These are phyloP conservation scores for Eudasyphora cyanicolor DNA, from an alignment of 2,888 invertebrate genomes.

Conservation along the genomic window DNA sequence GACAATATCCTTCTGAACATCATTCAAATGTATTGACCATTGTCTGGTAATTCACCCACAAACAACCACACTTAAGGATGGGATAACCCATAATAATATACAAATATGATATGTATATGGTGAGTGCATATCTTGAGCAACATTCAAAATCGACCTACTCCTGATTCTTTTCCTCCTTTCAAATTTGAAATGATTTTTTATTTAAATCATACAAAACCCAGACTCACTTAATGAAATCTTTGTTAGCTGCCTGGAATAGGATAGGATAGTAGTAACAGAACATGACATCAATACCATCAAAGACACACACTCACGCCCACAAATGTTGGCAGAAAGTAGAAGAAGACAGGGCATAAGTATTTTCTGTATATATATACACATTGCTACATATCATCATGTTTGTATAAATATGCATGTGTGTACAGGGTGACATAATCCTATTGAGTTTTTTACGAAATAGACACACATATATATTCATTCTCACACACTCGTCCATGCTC, in stretches of 20 bases:
- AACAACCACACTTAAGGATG: background rate
- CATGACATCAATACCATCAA: no score
- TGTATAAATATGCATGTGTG: background rate
- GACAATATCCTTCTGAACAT: no score
- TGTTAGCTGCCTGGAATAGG: slow-evolving; percentile 28
- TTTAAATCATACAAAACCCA: background rate
- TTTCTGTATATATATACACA: background rate
- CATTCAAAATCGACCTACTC: background rate
- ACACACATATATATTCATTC: background rate
- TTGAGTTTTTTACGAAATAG: slow-evolving; percentile 49
- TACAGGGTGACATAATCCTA: slow-evolving; percentile 58
- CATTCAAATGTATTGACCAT: no score
- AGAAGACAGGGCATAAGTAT: no score
- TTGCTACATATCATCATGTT: no score
- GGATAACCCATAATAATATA: background rate
- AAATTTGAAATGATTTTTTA: background rate
- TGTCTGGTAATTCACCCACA: no score
- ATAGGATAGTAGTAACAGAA: slow-evolving; percentile 32
- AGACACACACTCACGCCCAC: no score
- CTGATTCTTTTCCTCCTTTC: background rate
- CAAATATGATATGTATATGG: no score
- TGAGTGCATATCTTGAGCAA: background rate
- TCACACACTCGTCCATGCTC: slow-evolving; percentile 21
- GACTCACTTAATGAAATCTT: slow-evolving; percentile 52
- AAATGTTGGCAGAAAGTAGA: no score